Evolutionary conservation across 2,888 invertebrate species (phyloP), one percentile per base, ranked within the genome.

Genomic region (Pristionchus japonicus): DNA sequence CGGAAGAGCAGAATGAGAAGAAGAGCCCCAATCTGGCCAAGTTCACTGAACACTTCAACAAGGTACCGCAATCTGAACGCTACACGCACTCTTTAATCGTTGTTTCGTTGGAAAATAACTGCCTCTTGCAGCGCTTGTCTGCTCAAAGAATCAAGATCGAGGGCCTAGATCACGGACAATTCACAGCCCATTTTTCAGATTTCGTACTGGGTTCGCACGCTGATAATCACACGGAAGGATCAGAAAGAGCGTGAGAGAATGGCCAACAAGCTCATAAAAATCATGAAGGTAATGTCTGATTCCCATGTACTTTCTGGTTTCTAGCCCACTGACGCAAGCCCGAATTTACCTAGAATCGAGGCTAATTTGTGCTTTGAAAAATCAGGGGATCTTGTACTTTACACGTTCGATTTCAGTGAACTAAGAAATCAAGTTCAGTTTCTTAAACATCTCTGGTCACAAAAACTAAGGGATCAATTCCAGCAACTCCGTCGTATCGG

Each of bases 41-140:
- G 91, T 99, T 99, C 95, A 99, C 99, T 0, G 98, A 98, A 95
- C 99, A 99, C 95, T 99, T 99, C 95, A 99, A 99, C 95, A 98
- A 99, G 87, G 92, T 91, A 67, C 17, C n/a, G 80, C 15, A n/a
- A n/a, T n/a, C n/a, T n/a, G n/a, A n/a, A n/a, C n/a, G n/a, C n/a
- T n/a, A n/a, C n/a, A n/a, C n/a, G n/a, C n/a, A n/a, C n/a, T n/a
- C n/a, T n/a, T n/a, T n/a, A n/a, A n/a, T n/a, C n/a, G n/a, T n/a
- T n/a, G n/a, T n/a, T n/a, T n/a, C n/a, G n/a, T n/a, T n/a, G n/a
- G n/a, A n/a, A n/a, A n/a, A n/a, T n/a, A n/a, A n/a, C n/a, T n/a
- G n/a, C n/a, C n/a, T n/a, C n/a, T n/a, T n/a, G n/a, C n/a, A n/a
- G n/a, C n/a, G n/a, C n/a, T n/a, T n/a, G n/a, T n/a, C n/a, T n/a